phyloP scores from a whole-genome alignment of 2,113 vertebrate species.

The Oryzias melastigma region DNA sequence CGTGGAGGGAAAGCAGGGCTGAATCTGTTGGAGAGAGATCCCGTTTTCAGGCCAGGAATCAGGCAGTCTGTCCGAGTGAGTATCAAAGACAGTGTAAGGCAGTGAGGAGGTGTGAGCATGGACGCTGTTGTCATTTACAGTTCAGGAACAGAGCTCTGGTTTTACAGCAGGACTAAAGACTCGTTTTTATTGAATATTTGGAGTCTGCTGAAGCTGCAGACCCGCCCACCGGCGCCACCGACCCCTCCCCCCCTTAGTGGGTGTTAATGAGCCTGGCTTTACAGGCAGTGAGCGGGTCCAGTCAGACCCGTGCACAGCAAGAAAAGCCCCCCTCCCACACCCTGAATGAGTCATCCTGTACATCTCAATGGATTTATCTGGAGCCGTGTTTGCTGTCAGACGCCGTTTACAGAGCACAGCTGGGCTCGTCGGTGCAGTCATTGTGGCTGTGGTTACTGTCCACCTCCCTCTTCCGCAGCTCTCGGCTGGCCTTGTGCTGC shows the following conservation, averaged over 20 bases:
- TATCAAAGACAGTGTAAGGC: slow-evolving; percentile 52
- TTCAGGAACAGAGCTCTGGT: slow-evolving; percentile 45
- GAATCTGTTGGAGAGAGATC: slow-evolving; percentile 13
- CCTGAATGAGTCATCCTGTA: slow-evolving; percentile 23
- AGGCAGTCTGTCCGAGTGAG: slow-evolving; percentile 15
- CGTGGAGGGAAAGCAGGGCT: slow-evolving; percentile 11
- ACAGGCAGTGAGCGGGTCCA: slow-evolving; percentile 47
- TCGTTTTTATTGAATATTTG: slow-evolving; percentile 11
- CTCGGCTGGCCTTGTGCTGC: slow-evolving; percentile 79
- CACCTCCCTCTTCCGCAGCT: slow-evolving; percentile 86
- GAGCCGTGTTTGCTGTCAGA: slow-evolving; percentile 53
- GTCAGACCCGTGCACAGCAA: slow-evolving; percentile 34
- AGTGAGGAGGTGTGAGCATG: slow-evolving; percentile 52
- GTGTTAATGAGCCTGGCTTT: slow-evolving; percentile 37
- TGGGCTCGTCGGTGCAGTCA: slow-evolving; percentile 78
- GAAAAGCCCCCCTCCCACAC: slow-evolving; percentile 44
- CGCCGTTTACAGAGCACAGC: slow-evolving; percentile 82
- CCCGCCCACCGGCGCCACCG: slow-evolving; percentile 33
- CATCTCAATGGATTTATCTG: slow-evolving; percentile 20
- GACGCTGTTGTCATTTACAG: slow-evolving; percentile 54
- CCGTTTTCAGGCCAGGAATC: slow-evolving; percentile 13
- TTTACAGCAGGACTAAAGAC: slow-evolving; percentile 34
- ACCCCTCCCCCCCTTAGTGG: slow-evolving; percentile 32
- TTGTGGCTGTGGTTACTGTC: slow-evolving; percentile 68
- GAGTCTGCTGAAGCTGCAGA: slow-evolving; percentile 23